These are phyloP conservation scores for Nycticebus coucang DNA, from an alignment of 2,113 vertebrate genomes.

Conservation along the genomic window DNA sequence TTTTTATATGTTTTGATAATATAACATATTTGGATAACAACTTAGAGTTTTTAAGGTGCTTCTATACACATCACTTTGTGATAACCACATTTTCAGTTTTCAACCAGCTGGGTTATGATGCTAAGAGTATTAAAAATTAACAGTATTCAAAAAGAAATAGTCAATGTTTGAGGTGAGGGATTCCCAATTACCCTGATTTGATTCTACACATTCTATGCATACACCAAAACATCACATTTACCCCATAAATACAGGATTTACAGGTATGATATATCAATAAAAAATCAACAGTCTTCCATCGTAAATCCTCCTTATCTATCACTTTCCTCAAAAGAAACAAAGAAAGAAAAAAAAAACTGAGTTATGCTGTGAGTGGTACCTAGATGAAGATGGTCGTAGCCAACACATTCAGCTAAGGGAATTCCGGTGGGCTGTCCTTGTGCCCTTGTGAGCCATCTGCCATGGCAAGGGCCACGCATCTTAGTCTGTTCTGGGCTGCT, in stretches of 20 bases:
- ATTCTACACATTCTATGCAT: background rate
- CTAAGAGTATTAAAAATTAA: background rate
- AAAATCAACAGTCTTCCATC: background rate
- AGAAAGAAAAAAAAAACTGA: background rate
- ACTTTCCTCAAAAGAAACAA: constrained; percentile 43
- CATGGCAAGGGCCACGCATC: accelerated
- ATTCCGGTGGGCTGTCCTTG: background rate
- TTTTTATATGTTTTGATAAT: background rate
- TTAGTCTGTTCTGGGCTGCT: background rate
- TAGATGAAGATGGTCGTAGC: background rate
- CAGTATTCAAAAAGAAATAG: background rate
- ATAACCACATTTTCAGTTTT: background rate
- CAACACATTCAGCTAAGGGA: background rate
- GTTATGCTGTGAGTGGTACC: background rate
- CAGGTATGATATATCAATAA: background rate
- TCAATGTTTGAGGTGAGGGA: background rate
- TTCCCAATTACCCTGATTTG: background rate
- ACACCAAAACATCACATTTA: background rate
- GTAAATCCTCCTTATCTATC: background rate
- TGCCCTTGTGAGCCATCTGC: background rate
- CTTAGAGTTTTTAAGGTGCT: background rate
- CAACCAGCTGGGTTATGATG: background rate
- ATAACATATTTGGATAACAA: background rate
- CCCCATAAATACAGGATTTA: background rate
- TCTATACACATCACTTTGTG: background rate